Evolutionary conservation across 2,113 vertebrate genomes (phyloP).

Genomic region (Dolichallabes microphthalmus): DNA sequence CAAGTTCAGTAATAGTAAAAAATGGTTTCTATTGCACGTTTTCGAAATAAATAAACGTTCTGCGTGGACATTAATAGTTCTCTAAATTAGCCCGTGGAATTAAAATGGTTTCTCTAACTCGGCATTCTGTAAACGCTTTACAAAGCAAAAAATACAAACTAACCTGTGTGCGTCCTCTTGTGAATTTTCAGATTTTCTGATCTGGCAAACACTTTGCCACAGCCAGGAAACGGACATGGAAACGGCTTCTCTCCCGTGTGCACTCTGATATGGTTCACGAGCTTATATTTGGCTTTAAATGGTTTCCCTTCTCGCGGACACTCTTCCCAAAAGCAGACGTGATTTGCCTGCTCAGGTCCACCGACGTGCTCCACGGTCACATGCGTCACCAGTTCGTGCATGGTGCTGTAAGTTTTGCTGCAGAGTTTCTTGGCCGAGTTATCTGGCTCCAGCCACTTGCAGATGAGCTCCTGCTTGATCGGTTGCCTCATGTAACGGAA

Average conservation of each 20-base stretch:
- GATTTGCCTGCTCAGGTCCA: slow-evolving; percentile 95
- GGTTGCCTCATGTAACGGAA: slow-evolving; percentile 98
- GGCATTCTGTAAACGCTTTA: neutral
- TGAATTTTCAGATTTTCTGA: slow-evolving; percentile 99
- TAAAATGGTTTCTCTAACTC: neutral
- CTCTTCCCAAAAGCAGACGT: slow-evolving; percentile 99
- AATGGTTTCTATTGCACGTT: neutral
- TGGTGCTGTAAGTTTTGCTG: slow-evolving; percentile 97
- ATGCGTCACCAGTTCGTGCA: slow-evolving; percentile 97
- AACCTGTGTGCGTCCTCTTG: slow-evolving; percentile 99
- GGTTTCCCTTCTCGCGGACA: slow-evolving; percentile 97
- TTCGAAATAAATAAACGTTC: neutral
- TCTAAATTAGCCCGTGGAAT: neutral
- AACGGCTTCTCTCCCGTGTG: slow-evolving; percentile 99
- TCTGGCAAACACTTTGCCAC: slow-evolving; percentile 97
- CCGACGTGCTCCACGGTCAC: slow-evolving; percentile 99
- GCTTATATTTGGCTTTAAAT: slow-evolving; percentile 99
- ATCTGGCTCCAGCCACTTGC: slow-evolving; percentile 94
- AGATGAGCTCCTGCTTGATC: slow-evolving; percentile 98
- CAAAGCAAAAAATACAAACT: slow-evolving; percentile 69
- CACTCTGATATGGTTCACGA: slow-evolving; percentile 98
- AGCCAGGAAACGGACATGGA: slow-evolving; percentile 96
- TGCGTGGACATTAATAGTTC: neutral
- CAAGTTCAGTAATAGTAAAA: neutral
- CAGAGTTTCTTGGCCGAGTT: slow-evolving; percentile 83